Conservation (phyloP, 2,113 vertebrate genomes). For the Crocuta crocuta region DNA sequence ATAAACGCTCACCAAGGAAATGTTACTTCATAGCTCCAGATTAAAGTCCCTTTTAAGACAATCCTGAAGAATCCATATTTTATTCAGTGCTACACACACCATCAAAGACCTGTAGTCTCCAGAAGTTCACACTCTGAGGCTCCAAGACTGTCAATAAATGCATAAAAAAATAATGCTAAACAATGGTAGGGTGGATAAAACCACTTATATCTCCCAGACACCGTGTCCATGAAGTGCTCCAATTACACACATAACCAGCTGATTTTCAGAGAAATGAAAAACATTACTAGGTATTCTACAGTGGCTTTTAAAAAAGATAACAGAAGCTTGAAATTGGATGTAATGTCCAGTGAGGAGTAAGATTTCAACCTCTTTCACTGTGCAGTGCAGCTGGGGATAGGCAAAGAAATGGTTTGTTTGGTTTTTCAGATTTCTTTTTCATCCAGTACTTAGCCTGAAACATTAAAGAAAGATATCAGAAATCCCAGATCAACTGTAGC, state of each 20-base stretch:
- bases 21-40: slow-evolving; percentile 2
- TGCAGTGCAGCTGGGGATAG: not conserved
- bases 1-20: not conserved
- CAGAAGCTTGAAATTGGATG: slow-evolving; percentile 17
- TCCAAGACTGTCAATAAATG: slow-evolving; percentile 33
- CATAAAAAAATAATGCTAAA: slow-evolving; percentile 42
- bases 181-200: not conserved
- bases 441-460: not conserved
- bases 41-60: slow-evolving; percentile 49
- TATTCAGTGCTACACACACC: not conserved
- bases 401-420: not conserved
- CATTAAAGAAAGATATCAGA: slow-evolving; percentile 52
- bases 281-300: not conserved
- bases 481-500: slow-evolving; percentile 20
- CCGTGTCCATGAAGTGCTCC: not conserved
- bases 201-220: not conserved
- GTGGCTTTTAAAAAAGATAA: slow-evolving; percentile 30
- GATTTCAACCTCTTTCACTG: slow-evolving; percentile 60
- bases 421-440: slow-evolving; percentile 32
- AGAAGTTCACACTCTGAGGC: slow-evolving; percentile 12
- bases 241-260: slow-evolving; percentile 48
- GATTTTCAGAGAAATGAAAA: slow-evolving; percentile 45
- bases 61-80: slow-evolving; percentile 25
- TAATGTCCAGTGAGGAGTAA: slow-evolving; percentile 28
- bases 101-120: slow-evolving; percentile 22